Base-by-base conservation (phyloP, 1,140 invertebrate genomes). In the Ceratosolen solmsi region DNA sequence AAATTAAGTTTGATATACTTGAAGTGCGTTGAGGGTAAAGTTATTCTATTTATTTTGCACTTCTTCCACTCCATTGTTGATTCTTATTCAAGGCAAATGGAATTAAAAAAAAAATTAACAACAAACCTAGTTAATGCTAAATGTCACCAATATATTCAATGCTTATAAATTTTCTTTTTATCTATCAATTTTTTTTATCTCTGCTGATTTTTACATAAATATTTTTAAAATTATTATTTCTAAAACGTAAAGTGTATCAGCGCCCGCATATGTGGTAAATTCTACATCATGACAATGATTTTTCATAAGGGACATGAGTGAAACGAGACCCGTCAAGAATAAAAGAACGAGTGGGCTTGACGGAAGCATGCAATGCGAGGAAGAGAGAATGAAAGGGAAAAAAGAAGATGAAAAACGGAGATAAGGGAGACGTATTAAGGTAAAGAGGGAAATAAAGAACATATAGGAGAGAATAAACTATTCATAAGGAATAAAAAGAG, bases 281-380 rank as follows among this genome's bases (percentile, higher is more conserved):
- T 58, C 2, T 38, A n/a, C 33, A 41, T 58, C 30, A 25, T 2
- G 25, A 41, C 38, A 30, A 72, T 38, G 54, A 36, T 72, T 25
- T 56, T 79, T 56, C 36, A 38, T 54, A 33, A 33, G 41, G 51
- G 30, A 68, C 22, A 70, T 27, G 56, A 30, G 20, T 51, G 73
- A 77, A 82, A 82, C 51, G 46, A 49, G 49, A 82, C 38, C 77
- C n/a, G 9, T 30, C 65, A 68, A 30, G 56, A 82, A 81, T 68
- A n/a, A 65, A 30, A 20, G 49, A 56, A 65, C 9, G 17, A 60
- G 60, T 65, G 72, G 38, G 58, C 30, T 74, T 25, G 17, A 20
- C 51, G 70, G 38, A 41, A 73, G 41, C 15, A 80, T 33, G 27
- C 54, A 25, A 51, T 49, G 36, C 11, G 11, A 46, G 70, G 25